phyloP scores from a whole-genome alignment of 2,888 invertebrate species.

The Zhuqinia jingwanae region DNA sequence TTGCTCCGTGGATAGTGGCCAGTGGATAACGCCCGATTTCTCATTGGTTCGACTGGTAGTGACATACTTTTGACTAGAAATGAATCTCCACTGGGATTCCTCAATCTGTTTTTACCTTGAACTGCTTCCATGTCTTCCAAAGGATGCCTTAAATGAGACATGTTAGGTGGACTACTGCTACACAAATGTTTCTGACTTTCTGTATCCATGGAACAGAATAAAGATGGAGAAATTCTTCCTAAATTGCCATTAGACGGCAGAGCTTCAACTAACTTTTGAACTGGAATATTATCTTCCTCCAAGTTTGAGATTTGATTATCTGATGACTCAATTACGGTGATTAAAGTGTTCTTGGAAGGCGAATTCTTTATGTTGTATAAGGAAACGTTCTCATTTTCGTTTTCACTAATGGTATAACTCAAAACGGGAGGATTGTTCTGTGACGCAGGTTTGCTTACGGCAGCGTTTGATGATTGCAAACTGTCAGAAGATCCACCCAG shows the following conservation, averaged over 20 bases:
- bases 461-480: constrained; percentile 50
- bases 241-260: background rate
- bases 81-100: constrained; percentile 75
- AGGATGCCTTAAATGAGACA: constrained; percentile 59
- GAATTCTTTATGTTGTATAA: background rate
- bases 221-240: background rate
- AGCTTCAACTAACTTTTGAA: background rate
- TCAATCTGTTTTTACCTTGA: constrained; percentile 39
- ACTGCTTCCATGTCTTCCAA: constrained; percentile 63
- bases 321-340: constrained; percentile 36
- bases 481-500: constrained; percentile 67
- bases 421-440: background rate
- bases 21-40: constrained; percentile 82
- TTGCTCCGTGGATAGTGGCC: constrained; percentile 80
- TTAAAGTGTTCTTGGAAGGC: constrained; percentile 30
- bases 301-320: background rate
- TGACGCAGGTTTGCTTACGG: background rate
- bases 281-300: background rate
- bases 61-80: constrained; percentile 73
- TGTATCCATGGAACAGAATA: background rate
- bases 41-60: constrained; percentile 80
- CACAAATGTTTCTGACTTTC: background rate
- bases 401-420: constrained; percentile 11
- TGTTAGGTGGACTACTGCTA: constrained; percentile 20
- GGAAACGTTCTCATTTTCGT: constrained; percentile 9